These are phyloP conservation scores for Ectemnius continuus DNA, from an alignment of 2,888 invertebrate genomes.

Conservation along the genomic window DNA sequence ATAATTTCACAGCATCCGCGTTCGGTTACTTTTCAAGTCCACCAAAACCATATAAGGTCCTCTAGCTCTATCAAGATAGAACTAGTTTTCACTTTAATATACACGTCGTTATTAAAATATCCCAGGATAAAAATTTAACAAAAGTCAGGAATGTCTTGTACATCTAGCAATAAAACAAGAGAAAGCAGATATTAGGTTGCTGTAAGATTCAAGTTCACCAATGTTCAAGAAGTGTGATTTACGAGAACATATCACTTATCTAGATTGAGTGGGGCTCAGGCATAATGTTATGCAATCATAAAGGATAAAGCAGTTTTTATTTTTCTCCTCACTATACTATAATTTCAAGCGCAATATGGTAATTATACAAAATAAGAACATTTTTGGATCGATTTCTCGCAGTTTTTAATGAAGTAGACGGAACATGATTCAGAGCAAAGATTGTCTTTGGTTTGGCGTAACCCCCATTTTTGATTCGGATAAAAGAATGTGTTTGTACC, in stretches of 20 bases:
- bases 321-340: neutral
- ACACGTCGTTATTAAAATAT: constrained; percentile 7
- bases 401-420: constrained; percentile 17
- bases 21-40: too few relatives aligned
- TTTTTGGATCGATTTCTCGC: constrained; percentile 10
- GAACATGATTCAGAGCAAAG: constrained; percentile 14
- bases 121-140: constrained; percentile 50
- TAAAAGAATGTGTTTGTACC: neutral
- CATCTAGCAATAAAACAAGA: constrained; percentile 42
- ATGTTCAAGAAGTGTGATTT: constrained; percentile 9
- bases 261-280: neutral
- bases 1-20: too few relatives aligned
- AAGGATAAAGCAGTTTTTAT: constrained; percentile 1
- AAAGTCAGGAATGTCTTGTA: constrained; percentile 55
- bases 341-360: neutral
- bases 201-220: constrained; percentile 20
- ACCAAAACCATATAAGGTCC: too few relatives aligned
- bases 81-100: too few relatives aligned
- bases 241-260: neutral
- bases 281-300: too few relatives aligned
- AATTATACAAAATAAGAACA: constrained; percentile 20
- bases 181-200: constrained; percentile 13
- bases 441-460: constrained; percentile 35
- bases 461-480: neutral
- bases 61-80: constrained; percentile 16